These are phyloP conservation scores for Pantherophis alleghaniensis DNA, from an alignment of 2,797 vertebrate genomes.

Conservation along the genomic window DNA sequence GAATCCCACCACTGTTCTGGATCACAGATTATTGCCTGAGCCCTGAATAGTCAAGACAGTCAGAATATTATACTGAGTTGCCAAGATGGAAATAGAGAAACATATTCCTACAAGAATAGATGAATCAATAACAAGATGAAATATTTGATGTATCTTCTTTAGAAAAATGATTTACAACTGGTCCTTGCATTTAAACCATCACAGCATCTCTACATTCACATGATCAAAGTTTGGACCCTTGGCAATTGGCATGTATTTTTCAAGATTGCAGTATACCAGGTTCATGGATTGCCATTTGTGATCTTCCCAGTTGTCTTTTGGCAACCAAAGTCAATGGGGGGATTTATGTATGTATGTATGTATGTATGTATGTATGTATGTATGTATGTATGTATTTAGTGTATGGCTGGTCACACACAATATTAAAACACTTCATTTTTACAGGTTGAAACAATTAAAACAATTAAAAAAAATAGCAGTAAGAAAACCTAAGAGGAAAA, in stretches of 20 bases:
- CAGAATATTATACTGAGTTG: not conserved
- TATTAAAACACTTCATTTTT: too few species aligned
- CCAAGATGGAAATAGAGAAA: not conserved
- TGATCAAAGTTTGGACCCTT: not conserved
- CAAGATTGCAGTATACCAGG: not conserved
- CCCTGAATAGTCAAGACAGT: not conserved
- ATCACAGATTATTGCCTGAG: not conserved
- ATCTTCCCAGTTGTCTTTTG: too few species aligned
- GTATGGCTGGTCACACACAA: too few species aligned
- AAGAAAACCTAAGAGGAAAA: too few species aligned
- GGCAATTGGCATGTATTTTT: not conserved
- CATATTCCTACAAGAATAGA: not conserved
- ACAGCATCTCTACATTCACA: not conserved
- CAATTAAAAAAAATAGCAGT: too few species aligned
- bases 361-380: too few species aligned
- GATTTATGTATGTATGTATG: too few species aligned
- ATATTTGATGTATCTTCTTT: not conserved
- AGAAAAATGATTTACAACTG: not conserved
- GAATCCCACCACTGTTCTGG: not conserved
- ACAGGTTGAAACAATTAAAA: too few species aligned
- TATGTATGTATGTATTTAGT: too few species aligned
- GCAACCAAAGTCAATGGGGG: too few species aligned
- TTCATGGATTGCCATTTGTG: not conserved
- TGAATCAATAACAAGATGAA: not conserved
- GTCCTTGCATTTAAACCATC: not conserved